Percentiles rank a stretch among this genome's conserved stretches.
These are phyloP conservation scores for Tetrax tetrax DNA, from an alignment of 2,113 vertebrate species.

Conservation along the genomic window DNA sequence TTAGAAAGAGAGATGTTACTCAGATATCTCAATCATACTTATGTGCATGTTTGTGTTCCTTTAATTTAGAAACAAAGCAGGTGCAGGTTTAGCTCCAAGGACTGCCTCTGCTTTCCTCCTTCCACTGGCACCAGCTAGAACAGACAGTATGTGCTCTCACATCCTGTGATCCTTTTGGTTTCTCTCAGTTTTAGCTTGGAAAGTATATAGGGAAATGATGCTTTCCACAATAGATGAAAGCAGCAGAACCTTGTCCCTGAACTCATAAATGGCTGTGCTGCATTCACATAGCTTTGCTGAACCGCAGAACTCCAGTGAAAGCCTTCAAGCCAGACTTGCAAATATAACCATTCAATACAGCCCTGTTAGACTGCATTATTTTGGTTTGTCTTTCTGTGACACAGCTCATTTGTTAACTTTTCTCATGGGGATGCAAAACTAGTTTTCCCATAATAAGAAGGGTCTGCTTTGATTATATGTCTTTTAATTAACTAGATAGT, in stretches of 20 bases:
- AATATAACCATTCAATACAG: background rate
- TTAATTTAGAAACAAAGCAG: background rate
- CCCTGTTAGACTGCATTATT: background rate
- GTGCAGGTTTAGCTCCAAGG: background rate
- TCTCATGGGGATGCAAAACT: background rate
- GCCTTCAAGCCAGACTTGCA: background rate
- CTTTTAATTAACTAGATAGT: background rate
- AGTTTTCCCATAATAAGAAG: background rate
- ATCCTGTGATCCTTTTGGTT: background rate
- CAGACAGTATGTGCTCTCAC: background rate
- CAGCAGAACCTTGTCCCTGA: background rate
- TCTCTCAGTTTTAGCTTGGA: background rate
- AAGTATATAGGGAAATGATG: background rate
- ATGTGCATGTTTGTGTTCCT: background rate
- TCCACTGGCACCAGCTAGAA: background rate
- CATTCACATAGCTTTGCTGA: background rate
- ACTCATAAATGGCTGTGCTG: background rate
- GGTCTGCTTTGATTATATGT: background rate
- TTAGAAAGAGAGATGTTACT: background rate
- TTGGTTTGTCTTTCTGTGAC: background rate
- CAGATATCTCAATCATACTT: background rate
- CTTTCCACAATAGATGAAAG: background rate
- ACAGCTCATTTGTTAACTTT: background rate
- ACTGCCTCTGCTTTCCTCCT: background rate
- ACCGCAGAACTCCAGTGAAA: background rate